These are phyloP conservation scores for Cataglyphis hispanica DNA, from an alignment of 1,140 invertebrate genomes.

Conservation along the genomic window DNA sequence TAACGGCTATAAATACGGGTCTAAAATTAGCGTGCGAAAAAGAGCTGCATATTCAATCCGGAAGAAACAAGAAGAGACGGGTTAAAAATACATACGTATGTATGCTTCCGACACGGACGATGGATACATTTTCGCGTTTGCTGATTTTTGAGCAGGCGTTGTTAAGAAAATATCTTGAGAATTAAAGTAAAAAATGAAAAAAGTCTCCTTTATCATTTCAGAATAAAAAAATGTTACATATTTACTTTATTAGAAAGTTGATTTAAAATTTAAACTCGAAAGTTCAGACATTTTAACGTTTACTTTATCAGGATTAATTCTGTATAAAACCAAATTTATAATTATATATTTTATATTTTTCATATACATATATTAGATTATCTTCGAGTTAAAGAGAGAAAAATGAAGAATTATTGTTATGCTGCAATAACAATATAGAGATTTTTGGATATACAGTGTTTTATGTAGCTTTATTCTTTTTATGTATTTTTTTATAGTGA, in stretches of 20 bases:
- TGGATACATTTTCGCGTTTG: not conserved
- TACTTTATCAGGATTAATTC: conserved; percentile 4
- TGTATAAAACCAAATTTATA: conserved; percentile 7
- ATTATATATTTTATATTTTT: conserved; percentile 2
- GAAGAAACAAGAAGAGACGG: conserved; percentile 2
- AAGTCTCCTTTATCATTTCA: conserved; percentile 3
- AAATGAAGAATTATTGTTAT: not conserved
- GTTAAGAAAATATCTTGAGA: not conserved
- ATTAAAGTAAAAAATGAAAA: not conserved
- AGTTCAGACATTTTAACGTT: not conserved
- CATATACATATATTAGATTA: not conserved
- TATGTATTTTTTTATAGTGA: not conserved
- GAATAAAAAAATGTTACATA: not conserved
- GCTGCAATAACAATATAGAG: not conserved
- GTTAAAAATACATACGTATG: conserved; percentile 8
- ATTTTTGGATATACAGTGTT: not conserved
- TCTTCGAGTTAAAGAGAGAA: not conserved
- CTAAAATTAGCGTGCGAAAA: conserved; percentile 34
- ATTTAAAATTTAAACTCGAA: not conserved
- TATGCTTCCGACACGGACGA: not conserved
- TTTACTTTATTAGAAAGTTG: conserved; percentile 7
- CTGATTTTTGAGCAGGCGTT: not conserved
- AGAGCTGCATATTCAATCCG: not conserved
- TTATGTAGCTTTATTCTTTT: not conserved
- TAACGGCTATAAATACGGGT: no score